Conservation (phyloP, 2,113 vertebrate genomes). For the Oreocharis arfaki region DNA sequence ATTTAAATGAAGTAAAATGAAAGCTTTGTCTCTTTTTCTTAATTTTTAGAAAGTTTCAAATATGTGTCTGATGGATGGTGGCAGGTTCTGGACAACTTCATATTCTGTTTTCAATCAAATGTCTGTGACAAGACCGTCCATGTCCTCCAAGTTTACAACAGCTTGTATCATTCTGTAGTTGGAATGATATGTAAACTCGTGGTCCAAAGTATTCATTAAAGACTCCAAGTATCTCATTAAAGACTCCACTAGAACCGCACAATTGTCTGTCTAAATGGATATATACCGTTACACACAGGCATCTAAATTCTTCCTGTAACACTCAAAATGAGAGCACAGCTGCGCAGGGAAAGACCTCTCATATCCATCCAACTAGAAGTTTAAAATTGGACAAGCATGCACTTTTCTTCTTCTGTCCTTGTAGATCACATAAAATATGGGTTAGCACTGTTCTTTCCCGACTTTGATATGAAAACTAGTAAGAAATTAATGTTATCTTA, state of each 20-base stretch:
- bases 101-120: background rate
- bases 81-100: background rate
- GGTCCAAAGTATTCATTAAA: background rate
- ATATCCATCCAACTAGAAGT: background rate
- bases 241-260: no score
- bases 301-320: background rate
- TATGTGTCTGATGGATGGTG: no score
- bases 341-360: background rate
- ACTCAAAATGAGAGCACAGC: background rate
- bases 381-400: background rate
- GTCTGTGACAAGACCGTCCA: background rate
- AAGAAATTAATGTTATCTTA: background rate
- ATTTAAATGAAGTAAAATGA: background rate
- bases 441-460: background rate
- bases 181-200: background rate
- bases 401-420: background rate
- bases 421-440: background rate
- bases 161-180: background rate
- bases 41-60: background rate
- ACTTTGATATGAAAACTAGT: background rate
- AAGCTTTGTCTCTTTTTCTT: background rate
- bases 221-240: background rate
- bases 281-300: background rate
- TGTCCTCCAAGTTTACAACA: background rate
- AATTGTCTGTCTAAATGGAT: background rate